Conservation (phyloP, 2,113 vertebrate genomes). For the Zosterops hypoxanthus region DNA sequence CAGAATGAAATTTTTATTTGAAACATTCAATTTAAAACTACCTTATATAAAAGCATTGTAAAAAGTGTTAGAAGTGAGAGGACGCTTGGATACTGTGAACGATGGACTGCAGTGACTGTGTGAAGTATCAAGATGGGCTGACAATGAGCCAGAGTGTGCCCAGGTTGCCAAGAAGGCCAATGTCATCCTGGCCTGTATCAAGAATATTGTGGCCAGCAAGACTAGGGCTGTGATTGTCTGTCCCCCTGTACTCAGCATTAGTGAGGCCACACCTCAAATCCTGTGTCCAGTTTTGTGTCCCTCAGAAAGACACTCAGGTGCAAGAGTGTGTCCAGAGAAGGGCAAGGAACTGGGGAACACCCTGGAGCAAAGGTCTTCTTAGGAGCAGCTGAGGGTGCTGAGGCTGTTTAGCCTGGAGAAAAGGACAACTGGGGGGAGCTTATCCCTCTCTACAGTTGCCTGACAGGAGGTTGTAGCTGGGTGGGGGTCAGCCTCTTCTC, state of each 20-base stretch:
- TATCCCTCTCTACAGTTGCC: background rate
- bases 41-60: background rate
- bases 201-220: background rate
- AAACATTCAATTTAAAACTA: background rate
- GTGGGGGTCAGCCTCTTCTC: background rate
- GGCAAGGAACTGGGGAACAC: background rate
- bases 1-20: background rate
- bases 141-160: background rate
- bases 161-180: background rate
- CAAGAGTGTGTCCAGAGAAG: background rate
- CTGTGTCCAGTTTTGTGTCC: background rate
- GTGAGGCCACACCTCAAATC: background rate
- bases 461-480: background rate
- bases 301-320: background rate
- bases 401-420: background rate
- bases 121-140: background rate
- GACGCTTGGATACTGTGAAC: background rate
- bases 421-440: fast-evolving
- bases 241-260: background rate
- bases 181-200: background rate
- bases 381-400: background rate
- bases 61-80: background rate
- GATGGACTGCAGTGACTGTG: background rate
- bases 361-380: background rate
- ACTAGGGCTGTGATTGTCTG: background rate